Evolutionary conservation across 2,797 vertebrate genomes (phyloP), one percentile per base, ranked within the genome.

Genomic region (Pogonophryne albipinna): DNA sequence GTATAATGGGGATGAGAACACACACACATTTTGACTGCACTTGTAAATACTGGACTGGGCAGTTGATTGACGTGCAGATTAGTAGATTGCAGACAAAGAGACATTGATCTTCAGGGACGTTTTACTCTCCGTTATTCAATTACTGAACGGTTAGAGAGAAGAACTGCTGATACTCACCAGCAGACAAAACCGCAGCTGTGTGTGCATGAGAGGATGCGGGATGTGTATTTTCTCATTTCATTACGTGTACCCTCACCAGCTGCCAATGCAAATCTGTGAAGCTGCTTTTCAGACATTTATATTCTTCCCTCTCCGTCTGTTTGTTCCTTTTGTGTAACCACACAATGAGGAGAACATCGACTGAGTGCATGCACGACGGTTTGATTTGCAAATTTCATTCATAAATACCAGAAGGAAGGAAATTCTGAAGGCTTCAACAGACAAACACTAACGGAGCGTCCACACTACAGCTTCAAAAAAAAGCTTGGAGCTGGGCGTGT

Each of bases 61-160:
- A 38, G 58, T 3, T 34, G 56, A 76, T 42, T 15, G 16, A 66
- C 67, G 57, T 68, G 51, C n/a, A 20, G 49, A 72, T 1, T 0
- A 17, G 46, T 19, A 51, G 60, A 77, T 41, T 42, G 47, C 45
- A 41, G 53, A 73, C 51, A 81, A 68, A 64, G 53, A 53, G 57
- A 56, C 78, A 59, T 82, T 87, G 78, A 57, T 84, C 80, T 80
- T 82, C 69, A 19, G n/a, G 23, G n/a, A 56, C 3, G 15, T 73
- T 83, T 79, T 58, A 45, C 44, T 67, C 62, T 75, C 52, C 31
- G 16, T 80, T 78, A 82, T 84, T 86, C 56, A 78, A 75, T 86
- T 79, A 80, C 64, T 53, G 56, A 78, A 56, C 38, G 45, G 42
- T 41, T 76, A 44, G 47, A 63, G 56, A 41, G 58, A 63, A 19